phyloP scores from a whole-genome alignment of 2,113 vertebrate genomes.

The Campylomormyrus numenius region DNA sequence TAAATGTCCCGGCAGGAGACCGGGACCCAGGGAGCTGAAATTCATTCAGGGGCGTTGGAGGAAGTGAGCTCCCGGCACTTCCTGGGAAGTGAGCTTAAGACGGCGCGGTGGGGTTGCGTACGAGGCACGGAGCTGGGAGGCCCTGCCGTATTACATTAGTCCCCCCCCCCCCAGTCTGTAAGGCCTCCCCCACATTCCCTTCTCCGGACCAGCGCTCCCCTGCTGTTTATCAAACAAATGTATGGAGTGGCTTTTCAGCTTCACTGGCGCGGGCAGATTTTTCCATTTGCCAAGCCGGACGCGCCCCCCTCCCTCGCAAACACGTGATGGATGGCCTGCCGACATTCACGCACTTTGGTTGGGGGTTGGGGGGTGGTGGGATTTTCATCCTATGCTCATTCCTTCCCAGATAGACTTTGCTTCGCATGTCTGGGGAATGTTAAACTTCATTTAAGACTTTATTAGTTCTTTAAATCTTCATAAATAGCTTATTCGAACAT shows the following conservation, averaged over 20 bases:
- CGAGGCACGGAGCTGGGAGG: not conserved
- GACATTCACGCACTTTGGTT: not conserved
- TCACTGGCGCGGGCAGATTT: conserved; percentile 59
- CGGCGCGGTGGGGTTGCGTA: not conserved
- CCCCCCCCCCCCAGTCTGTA: not conserved
- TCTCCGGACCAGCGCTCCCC: not conserved
- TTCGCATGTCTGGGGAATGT: not conserved
- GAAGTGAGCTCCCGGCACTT: not conserved
- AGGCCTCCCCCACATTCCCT: not conserved
- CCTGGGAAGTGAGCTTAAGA: not conserved
- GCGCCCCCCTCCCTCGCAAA: conserved; percentile 44
- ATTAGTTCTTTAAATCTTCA: not conserved
- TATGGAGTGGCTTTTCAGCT: conserved; percentile 61
- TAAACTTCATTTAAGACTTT: not conserved
- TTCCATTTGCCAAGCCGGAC: conserved; percentile 51
- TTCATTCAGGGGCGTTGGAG: not conserved
- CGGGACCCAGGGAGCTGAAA: not conserved
- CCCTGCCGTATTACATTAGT: not conserved
- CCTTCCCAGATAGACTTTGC: not conserved
- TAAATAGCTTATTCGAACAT: not conserved
- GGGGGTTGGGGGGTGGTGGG: not conserved
- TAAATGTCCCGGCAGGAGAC: not conserved
- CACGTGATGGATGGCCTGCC: conserved; percentile 22
- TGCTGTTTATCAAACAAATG: conserved; percentile 62
- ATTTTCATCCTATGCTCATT: not conserved